Percentiles rank a stretch among this genome's conserved stretches.
Conservation (phyloP, 2,888 invertebrate genomes). For the Sesamia inferens region DNA sequence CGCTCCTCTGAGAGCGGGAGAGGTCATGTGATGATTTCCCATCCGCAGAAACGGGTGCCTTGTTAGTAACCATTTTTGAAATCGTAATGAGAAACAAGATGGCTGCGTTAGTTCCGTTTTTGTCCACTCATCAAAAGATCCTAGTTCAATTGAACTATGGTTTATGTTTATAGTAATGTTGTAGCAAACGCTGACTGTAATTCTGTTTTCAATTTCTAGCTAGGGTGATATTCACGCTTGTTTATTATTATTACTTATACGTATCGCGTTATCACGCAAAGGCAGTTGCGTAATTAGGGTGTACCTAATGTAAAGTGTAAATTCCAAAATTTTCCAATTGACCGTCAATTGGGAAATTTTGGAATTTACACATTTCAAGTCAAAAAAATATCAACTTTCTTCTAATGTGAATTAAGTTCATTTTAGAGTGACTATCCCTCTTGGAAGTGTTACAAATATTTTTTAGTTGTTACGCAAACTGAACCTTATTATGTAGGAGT, state of each 20-base stretch:
- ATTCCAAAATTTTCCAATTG: no score
- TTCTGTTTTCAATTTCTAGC: background rate
- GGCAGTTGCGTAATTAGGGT: background rate
- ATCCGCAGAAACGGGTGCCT: no score
- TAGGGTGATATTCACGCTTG: background rate
- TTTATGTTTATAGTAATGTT: background rate
- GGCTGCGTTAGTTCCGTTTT: background rate
- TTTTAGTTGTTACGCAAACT: no score
- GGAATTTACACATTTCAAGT: no score
- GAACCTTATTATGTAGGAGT: no score
- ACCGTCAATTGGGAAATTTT: no score
- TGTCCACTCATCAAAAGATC: background rate
- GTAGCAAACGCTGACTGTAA: background rate
- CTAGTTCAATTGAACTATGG: background rate
- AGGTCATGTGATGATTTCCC: no score
- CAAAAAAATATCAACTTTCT: no score
- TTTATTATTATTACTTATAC: background rate
- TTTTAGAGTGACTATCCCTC: no score
- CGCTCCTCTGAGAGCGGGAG: no score
- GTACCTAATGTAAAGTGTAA: background rate
- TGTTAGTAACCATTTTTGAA: background rate
- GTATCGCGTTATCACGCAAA: background rate
- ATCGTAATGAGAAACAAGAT: background rate
- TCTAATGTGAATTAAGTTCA: no score
- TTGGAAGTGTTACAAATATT: no score